These are phyloP conservation scores for Coleophora flavipennella DNA, from an alignment of 2,888 invertebrate species.

Conservation along the genomic window DNA sequence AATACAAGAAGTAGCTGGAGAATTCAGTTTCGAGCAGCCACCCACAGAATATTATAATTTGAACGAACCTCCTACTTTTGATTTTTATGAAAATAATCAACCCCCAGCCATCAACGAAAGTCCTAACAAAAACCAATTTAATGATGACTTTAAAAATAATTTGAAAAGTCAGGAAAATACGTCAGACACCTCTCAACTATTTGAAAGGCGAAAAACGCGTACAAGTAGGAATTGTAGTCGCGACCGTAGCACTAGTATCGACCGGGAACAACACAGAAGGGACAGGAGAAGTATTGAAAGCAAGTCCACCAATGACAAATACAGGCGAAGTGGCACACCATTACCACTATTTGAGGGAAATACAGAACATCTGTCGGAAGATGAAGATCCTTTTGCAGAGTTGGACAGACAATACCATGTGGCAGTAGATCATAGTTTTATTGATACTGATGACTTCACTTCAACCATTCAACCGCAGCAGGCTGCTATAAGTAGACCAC, in stretches of 20 bases:
- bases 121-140: slow-evolving; percentile 9
- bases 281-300: slow-evolving; percentile 27
- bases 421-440: slow-evolving; percentile 57
- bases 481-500: slow-evolving; percentile 5
- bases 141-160: too few relatives aligned
- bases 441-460: slow-evolving; percentile 36
- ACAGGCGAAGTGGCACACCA: slow-evolving; percentile 2
- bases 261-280: slow-evolving; percentile 13
- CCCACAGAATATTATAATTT: slow-evolving; percentile 20
- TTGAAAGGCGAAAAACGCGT: slow-evolving; percentile 31
- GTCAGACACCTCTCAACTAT: slow-evolving; percentile 23
- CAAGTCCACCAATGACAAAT: slow-evolving; percentile 18
- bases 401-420: slow-evolving; percentile 64
- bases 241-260: slow-evolving; percentile 19
- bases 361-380: slow-evolving; percentile 43
- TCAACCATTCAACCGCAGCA: slow-evolving; percentile 1
- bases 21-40: slow-evolving; percentile 11
- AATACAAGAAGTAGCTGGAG: slow-evolving; percentile 26
- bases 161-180: too few relatives aligned
- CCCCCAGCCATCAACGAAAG: slow-evolving; percentile 4
- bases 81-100: slow-evolving; percentile 19
- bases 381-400: slow-evolving; percentile 60
- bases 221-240: slow-evolving; percentile 20
- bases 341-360: slow-evolving; percentile 41
- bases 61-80: slow-evolving; percentile 16